phyloP scores from a whole-genome alignment of 1,140 invertebrate species.

The Atta cephalotes region DNA sequence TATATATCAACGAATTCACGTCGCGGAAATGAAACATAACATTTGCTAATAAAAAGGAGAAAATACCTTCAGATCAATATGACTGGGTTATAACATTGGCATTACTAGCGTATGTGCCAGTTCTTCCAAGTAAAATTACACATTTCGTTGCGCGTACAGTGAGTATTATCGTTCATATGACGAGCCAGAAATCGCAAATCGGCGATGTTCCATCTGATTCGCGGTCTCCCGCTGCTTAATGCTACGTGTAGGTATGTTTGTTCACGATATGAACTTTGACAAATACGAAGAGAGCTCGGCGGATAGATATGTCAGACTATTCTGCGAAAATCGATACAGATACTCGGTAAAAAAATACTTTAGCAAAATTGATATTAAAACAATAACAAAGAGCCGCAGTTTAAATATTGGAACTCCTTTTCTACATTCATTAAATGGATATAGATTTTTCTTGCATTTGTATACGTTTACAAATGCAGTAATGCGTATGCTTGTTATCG shows the following conservation, averaged over 20 bases:
- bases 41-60: conserved; percentile 29
- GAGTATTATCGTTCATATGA: conserved; percentile 17
- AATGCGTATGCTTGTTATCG: conserved; percentile 11
- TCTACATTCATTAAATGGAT: not conserved
- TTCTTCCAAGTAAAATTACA: conserved; percentile 42
- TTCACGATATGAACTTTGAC: conserved; percentile 34
- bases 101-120: not conserved
- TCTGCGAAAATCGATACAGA: not conserved
- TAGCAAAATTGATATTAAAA: conserved; percentile 7
- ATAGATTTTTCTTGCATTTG: not conserved
- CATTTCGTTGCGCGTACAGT: conserved; percentile 5
- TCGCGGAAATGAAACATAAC: conserved; percentile 27
- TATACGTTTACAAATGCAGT: not conserved
- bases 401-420: conserved; percentile 2
- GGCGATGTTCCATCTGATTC: conserved; percentile 31
- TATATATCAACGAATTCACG: not conserved
- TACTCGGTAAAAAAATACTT: not conserved
- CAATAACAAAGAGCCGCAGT: not conserved
- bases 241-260: conserved; percentile 12
- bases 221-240: conserved; percentile 6
- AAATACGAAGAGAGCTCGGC: conserved; percentile 21
- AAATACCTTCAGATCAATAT: conserved; percentile 33
- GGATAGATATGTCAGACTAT: not conserved
- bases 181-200: conserved; percentile 19
- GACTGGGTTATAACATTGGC: conserved; percentile 24